phyloP scores from a whole-genome alignment of 2,888 invertebrate species.

The Lochmaea capreae region DNA sequence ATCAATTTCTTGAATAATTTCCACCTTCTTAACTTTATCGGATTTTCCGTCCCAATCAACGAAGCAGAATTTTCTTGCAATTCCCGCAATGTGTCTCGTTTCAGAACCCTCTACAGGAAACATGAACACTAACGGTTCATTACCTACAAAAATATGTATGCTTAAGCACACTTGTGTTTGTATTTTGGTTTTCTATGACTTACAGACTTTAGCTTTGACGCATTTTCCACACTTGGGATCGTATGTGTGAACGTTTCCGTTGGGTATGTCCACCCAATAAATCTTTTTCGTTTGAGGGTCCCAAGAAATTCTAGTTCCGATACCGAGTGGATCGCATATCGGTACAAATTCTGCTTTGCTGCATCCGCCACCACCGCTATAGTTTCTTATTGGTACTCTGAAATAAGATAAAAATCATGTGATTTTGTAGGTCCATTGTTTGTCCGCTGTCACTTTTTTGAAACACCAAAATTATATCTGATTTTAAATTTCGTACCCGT shows the following conservation, averaged over 20 bases:
- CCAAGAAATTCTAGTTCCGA: constrained; percentile 1
- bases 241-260: background rate
- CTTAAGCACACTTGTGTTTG: too few relatives aligned
- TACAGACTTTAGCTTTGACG: constrained; percentile 1
- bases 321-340: constrained; percentile 3
- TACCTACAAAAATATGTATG: constrained; percentile 37
- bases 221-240: constrained; percentile 8
- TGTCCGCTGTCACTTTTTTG: too few relatives aligned
- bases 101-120: constrained; percentile 72
- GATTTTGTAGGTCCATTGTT: background rate
- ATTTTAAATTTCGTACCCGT: background rate
- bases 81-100: constrained; percentile 73
- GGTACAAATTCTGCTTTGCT: constrained; percentile 6
- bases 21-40: constrained; percentile 62
- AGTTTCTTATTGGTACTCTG: background rate
- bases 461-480: too few relatives aligned
- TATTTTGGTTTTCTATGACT: background rate
- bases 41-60: constrained; percentile 73
- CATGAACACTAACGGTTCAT: constrained; percentile 66
- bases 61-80: constrained; percentile 69
- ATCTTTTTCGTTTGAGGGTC: background rate
- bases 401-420: background rate
- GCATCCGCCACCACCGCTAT: background rate
- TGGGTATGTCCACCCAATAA: constrained; percentile 5
- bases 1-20: constrained; percentile 69